Evolutionary conservation across 1,140 invertebrate species (phyloP).

Genomic region (Neodiprion lecontei): DNA sequence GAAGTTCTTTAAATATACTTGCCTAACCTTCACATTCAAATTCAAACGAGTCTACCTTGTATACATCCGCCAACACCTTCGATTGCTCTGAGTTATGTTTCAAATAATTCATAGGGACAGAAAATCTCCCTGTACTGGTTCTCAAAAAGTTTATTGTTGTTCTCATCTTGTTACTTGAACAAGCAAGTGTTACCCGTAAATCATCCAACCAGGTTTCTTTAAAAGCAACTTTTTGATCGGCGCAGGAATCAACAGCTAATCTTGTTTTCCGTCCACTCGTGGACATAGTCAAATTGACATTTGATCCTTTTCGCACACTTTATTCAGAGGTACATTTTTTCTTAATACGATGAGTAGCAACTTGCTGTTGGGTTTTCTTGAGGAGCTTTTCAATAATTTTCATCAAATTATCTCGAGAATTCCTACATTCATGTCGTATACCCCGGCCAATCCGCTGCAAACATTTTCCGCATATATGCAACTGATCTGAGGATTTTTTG

Average conservation of each 20-base stretch:
- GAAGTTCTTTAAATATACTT: not conserved
- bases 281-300: slow-evolving; percentile 8
- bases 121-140: slow-evolving; percentile 21
- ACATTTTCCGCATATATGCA: not conserved
- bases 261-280: slow-evolving; percentile 13
- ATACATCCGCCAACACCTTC: slow-evolving; percentile 16
- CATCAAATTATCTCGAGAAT: slow-evolving; percentile 12
- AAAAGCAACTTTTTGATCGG: slow-evolving; percentile 10
- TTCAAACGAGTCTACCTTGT: slow-evolving; percentile 16
- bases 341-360: slow-evolving; percentile 12
- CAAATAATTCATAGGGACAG: slow-evolving; percentile 11
- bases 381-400: slow-evolving; percentile 16
- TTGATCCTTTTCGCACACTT: not conserved
- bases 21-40: slow-evolving; percentile 21
- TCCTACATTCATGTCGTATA: not conserved
- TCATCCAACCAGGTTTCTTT: slow-evolving; percentile 21
- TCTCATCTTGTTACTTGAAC: slow-evolving; percentile 20
- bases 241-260: slow-evolving; percentile 1
- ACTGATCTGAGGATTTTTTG: not conserved
- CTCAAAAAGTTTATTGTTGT: slow-evolving; percentile 25
- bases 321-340: slow-evolving; percentile 3
- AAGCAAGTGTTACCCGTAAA: slow-evolving; percentile 12
- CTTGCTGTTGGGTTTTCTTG: slow-evolving; percentile 20
- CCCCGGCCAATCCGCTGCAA: not conserved
- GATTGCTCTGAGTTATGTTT: slow-evolving; percentile 16